Percentiles rank a stretch among this genome's conserved stretches.
Conservation (phyloP, 1,140 invertebrate genomes). For the Macrobrachium nipponense region DNA sequence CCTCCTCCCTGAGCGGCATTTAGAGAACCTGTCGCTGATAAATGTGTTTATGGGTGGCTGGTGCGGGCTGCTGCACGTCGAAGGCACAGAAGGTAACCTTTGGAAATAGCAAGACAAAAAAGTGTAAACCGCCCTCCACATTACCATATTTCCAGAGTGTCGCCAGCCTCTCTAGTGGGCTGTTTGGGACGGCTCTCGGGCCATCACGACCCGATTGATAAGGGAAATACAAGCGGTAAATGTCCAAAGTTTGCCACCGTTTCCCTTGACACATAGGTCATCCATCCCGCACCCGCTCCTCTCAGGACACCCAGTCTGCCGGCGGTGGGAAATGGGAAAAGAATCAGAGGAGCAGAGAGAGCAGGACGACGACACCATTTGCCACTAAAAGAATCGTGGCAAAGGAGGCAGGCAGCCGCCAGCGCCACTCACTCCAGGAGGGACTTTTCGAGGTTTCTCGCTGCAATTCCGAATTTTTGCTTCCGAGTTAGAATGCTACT, state of each 20-base stretch:
- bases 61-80: neutral
- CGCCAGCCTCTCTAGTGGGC: neutral
- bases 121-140: neutral
- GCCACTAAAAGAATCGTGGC: too few relatives aligned
- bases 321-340: too few relatives aligned
- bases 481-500: too few relatives aligned
- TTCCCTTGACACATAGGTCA: neutral
- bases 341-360: too few relatives aligned
- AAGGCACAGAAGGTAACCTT: neutral
- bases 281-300: too few relatives aligned
- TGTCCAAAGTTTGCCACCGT: conserved; percentile 16
- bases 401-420: too few relatives aligned
- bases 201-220: conserved; percentile 24
- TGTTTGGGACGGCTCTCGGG: conserved; percentile 1
- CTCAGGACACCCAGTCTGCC: too few relatives aligned
- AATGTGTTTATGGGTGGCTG: conserved; percentile 22
- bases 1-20: too few relatives aligned
- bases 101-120: conserved; percentile 17
- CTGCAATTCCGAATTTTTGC: too few relatives aligned
- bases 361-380: too few relatives aligned
- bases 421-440: too few relatives aligned
- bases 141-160: conserved; percentile 34
- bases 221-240: conserved; percentile 25
- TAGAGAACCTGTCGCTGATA: neutral
- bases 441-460: too few relatives aligned